A percentile compares a stretch with the other conserved stretches of the same genome.
Conservation (phyloP, 2,113 vertebrate species). For the Phalacrocorax aristotelis region DNA sequence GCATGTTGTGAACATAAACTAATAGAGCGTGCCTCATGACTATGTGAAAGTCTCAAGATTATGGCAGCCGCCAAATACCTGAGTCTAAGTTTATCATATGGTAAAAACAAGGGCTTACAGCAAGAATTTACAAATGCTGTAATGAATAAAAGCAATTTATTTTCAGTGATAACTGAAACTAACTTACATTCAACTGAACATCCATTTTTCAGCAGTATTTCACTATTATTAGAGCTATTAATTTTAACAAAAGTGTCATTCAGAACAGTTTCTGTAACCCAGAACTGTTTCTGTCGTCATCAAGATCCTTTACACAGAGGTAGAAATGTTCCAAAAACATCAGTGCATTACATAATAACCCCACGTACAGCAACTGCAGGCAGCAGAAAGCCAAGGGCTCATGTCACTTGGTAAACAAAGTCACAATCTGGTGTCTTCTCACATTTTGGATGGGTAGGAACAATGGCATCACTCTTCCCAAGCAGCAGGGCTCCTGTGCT, state of each 20-base stretch:
- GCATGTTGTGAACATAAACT: not conserved
- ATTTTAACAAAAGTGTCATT: not conserved
- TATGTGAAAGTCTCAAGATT: not conserved
- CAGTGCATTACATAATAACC: not conserved
- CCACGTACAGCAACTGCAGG: not conserved
- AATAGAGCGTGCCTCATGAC: fast-evolving
- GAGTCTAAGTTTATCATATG: not conserved
- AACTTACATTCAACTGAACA: not conserved
- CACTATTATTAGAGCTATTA: not conserved
- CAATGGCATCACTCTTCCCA: not conserved
- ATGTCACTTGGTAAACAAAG: not conserved
- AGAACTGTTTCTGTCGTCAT: not conserved
- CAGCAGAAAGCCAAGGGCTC: not conserved
- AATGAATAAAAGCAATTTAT: not conserved
- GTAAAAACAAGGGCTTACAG: not conserved
- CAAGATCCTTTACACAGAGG: not conserved
- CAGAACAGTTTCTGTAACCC: not conserved
- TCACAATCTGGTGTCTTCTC: not conserved
- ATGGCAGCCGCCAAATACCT: not conserved
- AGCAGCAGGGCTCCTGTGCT: not conserved
- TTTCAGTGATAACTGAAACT: not conserved
- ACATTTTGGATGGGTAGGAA: not conserved
- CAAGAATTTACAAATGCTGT: not conserved
- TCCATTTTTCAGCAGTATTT: not conserved
- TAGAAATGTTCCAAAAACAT: not conserved